Percentiles rank a stretch among this genome's conserved stretches.
These are phyloP conservation scores for Microtus montanus DNA, from an alignment of 2,113 vertebrate species.

Conservation along the genomic window DNA sequence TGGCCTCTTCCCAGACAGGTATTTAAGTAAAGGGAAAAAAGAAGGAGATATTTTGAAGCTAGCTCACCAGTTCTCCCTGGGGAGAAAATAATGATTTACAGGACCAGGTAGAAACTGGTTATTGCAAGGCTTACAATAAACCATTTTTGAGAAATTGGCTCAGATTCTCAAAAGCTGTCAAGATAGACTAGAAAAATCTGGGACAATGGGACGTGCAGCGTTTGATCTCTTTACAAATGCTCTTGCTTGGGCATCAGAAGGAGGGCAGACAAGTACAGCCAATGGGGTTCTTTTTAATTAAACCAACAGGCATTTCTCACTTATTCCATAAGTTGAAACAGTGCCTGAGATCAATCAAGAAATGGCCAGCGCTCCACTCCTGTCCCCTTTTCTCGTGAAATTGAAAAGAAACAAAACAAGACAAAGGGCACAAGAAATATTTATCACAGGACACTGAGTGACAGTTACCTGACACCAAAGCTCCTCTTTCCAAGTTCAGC, in stretches of 20 bases:
- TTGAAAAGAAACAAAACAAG: conserved; percentile 57
- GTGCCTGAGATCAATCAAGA: conserved; percentile 55
- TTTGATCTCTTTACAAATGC: conserved; percentile 50
- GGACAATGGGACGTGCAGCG: neutral
- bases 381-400: conserved; percentile 57
- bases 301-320: conserved; percentile 57
- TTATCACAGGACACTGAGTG: conserved; percentile 34
- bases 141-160: conserved; percentile 20
- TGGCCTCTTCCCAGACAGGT: neutral
- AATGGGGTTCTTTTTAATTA: conserved; percentile 55
- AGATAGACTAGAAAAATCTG: conserved; percentile 20
- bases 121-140: conserved; percentile 62
- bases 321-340: conserved; percentile 65
- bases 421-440: conserved; percentile 32
- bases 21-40: neutral
- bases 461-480: conserved; percentile 32
- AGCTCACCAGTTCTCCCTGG: neutral
- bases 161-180: neutral
- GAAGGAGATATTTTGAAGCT: neutral
- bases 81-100: conserved; percentile 33
- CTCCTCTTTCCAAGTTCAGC: conserved; percentile 21
- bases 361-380: neutral
- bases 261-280: conserved; percentile 25
- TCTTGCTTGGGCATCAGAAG: neutral
- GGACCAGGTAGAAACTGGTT: neutral